Conservation (phyloP, 2,888 invertebrate genomes). For the Cephus nigrinus region DNA sequence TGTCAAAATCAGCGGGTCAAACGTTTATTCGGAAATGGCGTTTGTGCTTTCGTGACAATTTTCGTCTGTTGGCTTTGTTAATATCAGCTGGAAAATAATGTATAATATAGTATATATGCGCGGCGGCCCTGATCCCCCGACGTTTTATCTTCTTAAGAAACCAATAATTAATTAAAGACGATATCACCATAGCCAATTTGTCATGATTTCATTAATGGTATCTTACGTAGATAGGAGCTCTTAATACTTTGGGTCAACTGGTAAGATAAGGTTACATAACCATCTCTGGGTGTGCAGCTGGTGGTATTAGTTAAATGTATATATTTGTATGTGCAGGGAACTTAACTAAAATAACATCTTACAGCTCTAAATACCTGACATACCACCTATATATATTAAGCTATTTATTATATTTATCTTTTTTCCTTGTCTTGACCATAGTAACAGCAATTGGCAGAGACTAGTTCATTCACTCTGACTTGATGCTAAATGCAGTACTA, state of each 20-base stretch:
- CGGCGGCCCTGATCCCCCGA: neutral
- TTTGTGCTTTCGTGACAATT: neutral
- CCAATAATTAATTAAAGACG: neutral
- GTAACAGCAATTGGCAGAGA: neutral
- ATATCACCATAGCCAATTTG: neutral
- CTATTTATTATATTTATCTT: neutral
- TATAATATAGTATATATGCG: neutral
- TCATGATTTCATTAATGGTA: neutral
- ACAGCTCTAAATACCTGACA: neutral
- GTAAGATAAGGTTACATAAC: constrained; percentile 40
- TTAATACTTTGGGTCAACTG: constrained; percentile 31
- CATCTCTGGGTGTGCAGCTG: constrained; percentile 1
- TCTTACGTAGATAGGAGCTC: neutral
- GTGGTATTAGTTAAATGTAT: constrained; percentile 23
- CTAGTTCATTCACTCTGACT: neutral
- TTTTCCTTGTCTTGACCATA: neutral
- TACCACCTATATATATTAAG: neutral
- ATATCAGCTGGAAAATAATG: neutral
- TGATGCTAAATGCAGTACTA: neutral
- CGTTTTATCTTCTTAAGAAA: neutral
- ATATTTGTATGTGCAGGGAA: neutral
- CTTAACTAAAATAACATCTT: neutral
- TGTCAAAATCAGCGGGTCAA: too few species aligned
- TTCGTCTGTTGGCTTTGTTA: neutral
- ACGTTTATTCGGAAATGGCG: too few species aligned